Percentiles rank a stretch among this genome's conserved stretches.
Conservation (phyloP, 2,113 vertebrate species). For the Psittacus erithacus region DNA sequence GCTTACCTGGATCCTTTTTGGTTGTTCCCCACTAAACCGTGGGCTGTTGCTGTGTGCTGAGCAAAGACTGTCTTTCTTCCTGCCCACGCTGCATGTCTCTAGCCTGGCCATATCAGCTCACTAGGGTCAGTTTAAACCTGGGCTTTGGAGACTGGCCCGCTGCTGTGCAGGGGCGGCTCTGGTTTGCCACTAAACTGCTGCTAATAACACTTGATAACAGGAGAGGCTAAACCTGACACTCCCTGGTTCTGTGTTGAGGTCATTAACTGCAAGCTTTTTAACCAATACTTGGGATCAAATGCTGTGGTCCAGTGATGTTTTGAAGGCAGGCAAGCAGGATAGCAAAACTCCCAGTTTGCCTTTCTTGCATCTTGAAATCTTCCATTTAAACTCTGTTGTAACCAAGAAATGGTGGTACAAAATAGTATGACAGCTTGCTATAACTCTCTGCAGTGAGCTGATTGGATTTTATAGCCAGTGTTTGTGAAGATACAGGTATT, state of each 20-base stretch:
- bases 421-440: background rate
- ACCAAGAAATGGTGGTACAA: background rate
- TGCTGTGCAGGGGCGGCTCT: background rate
- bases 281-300: background rate
- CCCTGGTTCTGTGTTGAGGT: background rate
- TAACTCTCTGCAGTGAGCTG: background rate
- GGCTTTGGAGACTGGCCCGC: background rate
- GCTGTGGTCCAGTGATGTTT: background rate
- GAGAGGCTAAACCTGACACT: background rate
- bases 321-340: background rate
- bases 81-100: background rate
- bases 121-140: background rate
- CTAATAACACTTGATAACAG: background rate
- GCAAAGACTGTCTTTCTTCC: fast-evolving
- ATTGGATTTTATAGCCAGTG: slow-evolving; percentile 20
- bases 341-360: background rate
- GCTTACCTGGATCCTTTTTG: background rate
- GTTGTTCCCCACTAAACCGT: background rate
- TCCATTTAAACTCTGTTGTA: background rate
- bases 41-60: background rate
- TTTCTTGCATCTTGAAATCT: background rate
- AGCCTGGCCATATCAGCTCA: background rate
- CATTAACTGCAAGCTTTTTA: background rate
- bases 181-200: background rate
- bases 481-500: slow-evolving; percentile 48